Base-by-base conservation (phyloP, 2,797 vertebrate species). In the Myripristis jacobus region DNA sequence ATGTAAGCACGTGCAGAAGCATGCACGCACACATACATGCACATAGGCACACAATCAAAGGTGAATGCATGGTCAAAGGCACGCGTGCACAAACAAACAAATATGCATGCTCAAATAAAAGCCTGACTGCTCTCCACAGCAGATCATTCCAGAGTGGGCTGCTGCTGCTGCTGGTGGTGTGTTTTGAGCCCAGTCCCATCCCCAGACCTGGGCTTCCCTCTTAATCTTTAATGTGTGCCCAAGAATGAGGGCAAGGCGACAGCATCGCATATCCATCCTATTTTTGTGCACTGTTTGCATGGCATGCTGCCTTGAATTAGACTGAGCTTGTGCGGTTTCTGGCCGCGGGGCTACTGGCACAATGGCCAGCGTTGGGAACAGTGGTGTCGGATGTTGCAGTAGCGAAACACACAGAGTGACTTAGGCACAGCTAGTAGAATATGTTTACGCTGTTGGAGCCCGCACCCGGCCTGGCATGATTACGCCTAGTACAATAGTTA, bases 301-400 rank as follows among this genome's bases (percentile, higher is more conserved):
- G 86, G 78, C 70, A 77, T 89, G 90, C 90, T 74, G 67, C 70
- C 83, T 91, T 81, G 83, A 87, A 93, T 94, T 91, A 93, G 90
- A 71, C 66, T 3, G 56, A 85, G 87, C 87, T 78, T 81, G 83
- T 77, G 82, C 70, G 70, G 87, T 75, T 70, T 58, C 77, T 85
- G 80, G 83, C 90, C 85, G 77, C 83, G 10, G 88, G 87, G 85
- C 75, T 78, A 56, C 84, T 86, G 83, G 86, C 86, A 91, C 83
- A 78, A 87, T 66, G 76, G 84, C 67, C 84, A 55, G 73, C 82
- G 79, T 43, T 34, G 52, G 64, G 73, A 79, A 79, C 72, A 69
- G 82, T 44, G 76, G 84, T 84, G 87, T 89, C 75, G 79, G 80
- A 82, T 22, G 13, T 82, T 69, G 82, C 10, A 55, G 72, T 79